Evolutionary conservation across 2,113 vertebrate genomes (phyloP), one percentile per base, ranked within the genome.

Genomic region (Rhipidura dahli): DNA sequence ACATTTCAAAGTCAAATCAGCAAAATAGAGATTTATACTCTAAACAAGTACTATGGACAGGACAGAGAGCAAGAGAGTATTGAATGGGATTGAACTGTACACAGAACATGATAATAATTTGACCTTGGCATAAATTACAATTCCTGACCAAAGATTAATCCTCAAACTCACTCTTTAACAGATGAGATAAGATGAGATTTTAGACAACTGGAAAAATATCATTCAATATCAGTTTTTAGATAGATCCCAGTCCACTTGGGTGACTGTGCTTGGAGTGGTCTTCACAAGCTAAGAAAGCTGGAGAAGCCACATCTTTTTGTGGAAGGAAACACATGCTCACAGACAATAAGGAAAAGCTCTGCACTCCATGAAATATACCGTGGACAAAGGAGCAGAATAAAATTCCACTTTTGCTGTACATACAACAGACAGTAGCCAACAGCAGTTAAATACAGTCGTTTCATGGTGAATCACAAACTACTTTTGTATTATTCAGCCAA

Each of bases 21-120:
- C 87, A 40, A 19, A 83, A 26, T 20, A 45, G 4, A 42, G 8
- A 27, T 4, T 89, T 27, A 28, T 28, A 57, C 35, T 31, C 23
- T 50, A 65, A 66, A 60, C 6, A 69, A n/a, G 4, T 80, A 6
- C 10, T 21, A 6, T 15, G 5, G 37, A 24, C 4, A 16, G 4
- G 15, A 47, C 12, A 77, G 6, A 47, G 2, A 11, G 0, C 14
- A 60, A 49, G 16, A 7, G 1, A 70, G 0, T 44, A 59, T 12
- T 50, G 21, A 47, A 27, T 8, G 3, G 12, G 8, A 30, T 23
- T 4, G 5, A 69, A 47, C 10, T 21, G 12, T 21, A 89, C 11
- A n/a, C 2, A 64, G 12, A 85, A 8, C 1, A 16, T 7, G 7
- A 33, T 60, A 68, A 35, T 21, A 71, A 50, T 5, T 75, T 65